These are phyloP conservation scores for Sanderia malayensis DNA, from an alignment of 30 jellyfish, hydroid and myxozoan species.

Conservation along the genomic window DNA sequence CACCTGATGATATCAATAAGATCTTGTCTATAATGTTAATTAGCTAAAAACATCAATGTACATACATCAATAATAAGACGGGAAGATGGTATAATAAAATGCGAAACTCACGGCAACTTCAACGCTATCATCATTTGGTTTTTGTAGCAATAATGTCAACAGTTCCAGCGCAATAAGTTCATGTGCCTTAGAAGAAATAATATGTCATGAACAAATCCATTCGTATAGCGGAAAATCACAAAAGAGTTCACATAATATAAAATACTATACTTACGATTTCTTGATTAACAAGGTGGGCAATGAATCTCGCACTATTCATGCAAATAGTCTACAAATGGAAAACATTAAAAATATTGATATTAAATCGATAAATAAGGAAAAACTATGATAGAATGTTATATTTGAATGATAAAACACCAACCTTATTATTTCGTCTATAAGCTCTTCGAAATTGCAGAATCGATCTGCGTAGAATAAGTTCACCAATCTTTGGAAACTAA, in stretches of 20 bases:
- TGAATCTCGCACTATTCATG: constrained; percentile 79
- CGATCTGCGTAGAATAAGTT: constrained; percentile 83
- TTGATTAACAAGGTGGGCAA: constrained; percentile 96
- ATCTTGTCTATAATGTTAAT: no score
- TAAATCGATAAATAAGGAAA: no score
- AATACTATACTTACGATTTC: constrained; percentile 73
- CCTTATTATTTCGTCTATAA: constrained; percentile 96
- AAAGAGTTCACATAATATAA: not conserved
- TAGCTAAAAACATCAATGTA: no score
- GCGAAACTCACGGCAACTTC: constrained; percentile 98
- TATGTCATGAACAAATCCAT: not conserved
- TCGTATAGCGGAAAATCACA: not conserved
- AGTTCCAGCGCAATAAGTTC: constrained; percentile 91
- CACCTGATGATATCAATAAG: no score
- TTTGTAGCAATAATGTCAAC: constrained; percentile 85
- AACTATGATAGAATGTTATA: no score
- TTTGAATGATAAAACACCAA: no score
- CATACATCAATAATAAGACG: no score
- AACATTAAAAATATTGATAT: not conserved
- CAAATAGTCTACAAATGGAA: constrained; percentile 68
- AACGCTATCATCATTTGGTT: constrained; percentile 97
- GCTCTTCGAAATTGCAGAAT: constrained; percentile 92
- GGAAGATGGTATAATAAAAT: no score
- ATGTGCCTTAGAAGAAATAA: constrained; percentile 72
- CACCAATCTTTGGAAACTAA: constrained; percentile 99